These are phyloP conservation scores for Dryobates pubescens DNA, from an alignment of 2,797 vertebrate genomes.

Conservation along the genomic window DNA sequence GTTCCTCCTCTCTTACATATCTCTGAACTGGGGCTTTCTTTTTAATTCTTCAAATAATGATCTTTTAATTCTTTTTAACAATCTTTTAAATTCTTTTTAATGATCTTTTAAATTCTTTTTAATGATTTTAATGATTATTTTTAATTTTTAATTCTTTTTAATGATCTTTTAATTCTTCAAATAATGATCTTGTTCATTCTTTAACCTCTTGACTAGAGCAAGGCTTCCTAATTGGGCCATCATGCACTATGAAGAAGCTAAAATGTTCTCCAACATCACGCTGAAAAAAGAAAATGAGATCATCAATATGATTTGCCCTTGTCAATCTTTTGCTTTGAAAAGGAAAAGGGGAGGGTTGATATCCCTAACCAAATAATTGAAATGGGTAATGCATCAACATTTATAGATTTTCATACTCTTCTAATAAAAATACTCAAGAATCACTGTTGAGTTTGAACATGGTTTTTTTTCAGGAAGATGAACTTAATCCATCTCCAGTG, in stretches of 20 bases:
- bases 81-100: too few relatives aligned
- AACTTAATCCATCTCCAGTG: not conserved
- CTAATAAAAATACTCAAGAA: not conserved
- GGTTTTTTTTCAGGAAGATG: not conserved
- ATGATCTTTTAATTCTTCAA: not conserved
- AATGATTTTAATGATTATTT: too few relatives aligned
- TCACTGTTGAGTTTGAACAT: not conserved
- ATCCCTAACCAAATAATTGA: not conserved
- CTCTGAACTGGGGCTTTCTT: not conserved
- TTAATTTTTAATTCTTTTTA: too few relatives aligned
- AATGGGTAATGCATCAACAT: not conserved
- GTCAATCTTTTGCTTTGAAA: not conserved
- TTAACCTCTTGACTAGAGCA: not conserved
- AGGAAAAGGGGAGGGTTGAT: not conserved
- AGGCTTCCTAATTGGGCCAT: not conserved
- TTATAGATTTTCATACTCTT: not conserved
- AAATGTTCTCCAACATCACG: not conserved
- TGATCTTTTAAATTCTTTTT: too few relatives aligned
- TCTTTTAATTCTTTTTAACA: too few relatives aligned
- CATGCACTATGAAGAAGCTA: not conserved
- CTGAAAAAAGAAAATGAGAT: not conserved
- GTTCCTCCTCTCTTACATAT: not conserved
- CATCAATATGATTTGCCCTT: not conserved
- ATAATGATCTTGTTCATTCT: not conserved
- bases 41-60: not conserved